Evolutionary conservation across 2,113 vertebrate genomes (phyloP).

Genomic region (Platysternon megacephalum): DNA sequence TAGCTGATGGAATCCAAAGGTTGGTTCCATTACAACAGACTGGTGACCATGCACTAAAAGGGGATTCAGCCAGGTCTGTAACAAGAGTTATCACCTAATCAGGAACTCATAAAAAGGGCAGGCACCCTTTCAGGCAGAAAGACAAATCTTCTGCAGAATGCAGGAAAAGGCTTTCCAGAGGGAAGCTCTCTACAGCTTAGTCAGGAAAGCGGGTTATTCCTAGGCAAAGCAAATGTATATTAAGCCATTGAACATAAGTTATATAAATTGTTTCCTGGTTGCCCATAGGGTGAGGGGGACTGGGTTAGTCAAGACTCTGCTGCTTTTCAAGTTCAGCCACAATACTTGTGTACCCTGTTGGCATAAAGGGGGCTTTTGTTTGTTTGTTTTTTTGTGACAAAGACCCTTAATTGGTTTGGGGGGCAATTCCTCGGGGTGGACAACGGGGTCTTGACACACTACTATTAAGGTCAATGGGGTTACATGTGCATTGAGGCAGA

Average conservation of each 20-base stretch:
- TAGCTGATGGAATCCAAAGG: too few species aligned
- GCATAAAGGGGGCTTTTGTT: background rate
- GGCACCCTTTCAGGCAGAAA: background rate
- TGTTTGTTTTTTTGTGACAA: background rate
- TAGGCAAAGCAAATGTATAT: background rate
- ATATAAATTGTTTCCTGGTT: background rate
- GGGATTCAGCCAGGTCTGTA: too few species aligned
- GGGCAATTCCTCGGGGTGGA: background rate
- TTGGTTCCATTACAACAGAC: too few species aligned
- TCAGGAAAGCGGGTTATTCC: background rate
- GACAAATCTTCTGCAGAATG: background rate
- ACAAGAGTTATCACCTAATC: background rate
- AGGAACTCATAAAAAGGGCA: background rate
- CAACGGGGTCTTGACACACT: background rate
- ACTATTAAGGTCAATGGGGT: background rate
- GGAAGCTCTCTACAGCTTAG: background rate
- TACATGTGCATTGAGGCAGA: background rate
- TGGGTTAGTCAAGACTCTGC: background rate
- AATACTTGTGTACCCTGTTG: background rate
- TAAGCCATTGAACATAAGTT: background rate
- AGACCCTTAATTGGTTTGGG: background rate
- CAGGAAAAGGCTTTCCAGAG: background rate
- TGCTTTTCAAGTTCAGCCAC: slow-evolving; percentile 2
- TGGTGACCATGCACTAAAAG: too few species aligned
- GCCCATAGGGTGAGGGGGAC: background rate